A percentile compares a stretch with the other conserved stretches of the same genome.
Conservation (phyloP, 1,140 invertebrate species). For the Cotesia typhae region DNA sequence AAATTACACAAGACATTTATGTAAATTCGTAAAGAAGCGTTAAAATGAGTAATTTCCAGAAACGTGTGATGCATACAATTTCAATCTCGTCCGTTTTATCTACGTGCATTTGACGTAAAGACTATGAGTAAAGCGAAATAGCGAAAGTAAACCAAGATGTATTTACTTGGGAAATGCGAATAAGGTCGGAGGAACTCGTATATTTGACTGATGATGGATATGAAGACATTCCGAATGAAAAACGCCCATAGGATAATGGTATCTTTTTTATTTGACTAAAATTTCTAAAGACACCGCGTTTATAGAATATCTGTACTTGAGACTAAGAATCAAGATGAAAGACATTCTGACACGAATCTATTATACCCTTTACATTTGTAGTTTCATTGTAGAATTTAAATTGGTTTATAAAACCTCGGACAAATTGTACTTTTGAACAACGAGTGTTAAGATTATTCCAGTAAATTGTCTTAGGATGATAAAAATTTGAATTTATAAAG, state of each 20-base stretch:
- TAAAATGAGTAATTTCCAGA: slow-evolving; percentile 29
- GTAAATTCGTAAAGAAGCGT: slow-evolving; percentile 5
- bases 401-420: slow-evolving; percentile 45
- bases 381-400: slow-evolving; percentile 47
- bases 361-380: background rate
- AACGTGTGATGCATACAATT: slow-evolving; percentile 31
- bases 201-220: slow-evolving; percentile 29
- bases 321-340: background rate
- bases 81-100: slow-evolving; percentile 27
- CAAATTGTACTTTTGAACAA: background rate
- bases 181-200: slow-evolving; percentile 31
- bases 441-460: slow-evolving; percentile 18
- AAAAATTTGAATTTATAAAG: background rate
- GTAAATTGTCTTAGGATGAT: slow-evolving; percentile 15
- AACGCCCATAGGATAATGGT: background rate
- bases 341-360: slow-evolving; percentile 15
- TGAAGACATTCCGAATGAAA: slow-evolving; percentile 8
- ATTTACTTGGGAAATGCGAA: slow-evolving; percentile 35
- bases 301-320: background rate
- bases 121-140: background rate
- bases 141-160: slow-evolving; percentile 14
- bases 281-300: slow-evolving; percentile 8
- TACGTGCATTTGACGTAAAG: slow-evolving; percentile 24
- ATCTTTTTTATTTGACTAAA: slow-evolving; percentile 39
- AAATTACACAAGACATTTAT: background rate